These are phyloP conservation scores for Ferrisia virgata DNA, from an alignment of 2,888 invertebrate genomes.

Conservation along the genomic window DNA sequence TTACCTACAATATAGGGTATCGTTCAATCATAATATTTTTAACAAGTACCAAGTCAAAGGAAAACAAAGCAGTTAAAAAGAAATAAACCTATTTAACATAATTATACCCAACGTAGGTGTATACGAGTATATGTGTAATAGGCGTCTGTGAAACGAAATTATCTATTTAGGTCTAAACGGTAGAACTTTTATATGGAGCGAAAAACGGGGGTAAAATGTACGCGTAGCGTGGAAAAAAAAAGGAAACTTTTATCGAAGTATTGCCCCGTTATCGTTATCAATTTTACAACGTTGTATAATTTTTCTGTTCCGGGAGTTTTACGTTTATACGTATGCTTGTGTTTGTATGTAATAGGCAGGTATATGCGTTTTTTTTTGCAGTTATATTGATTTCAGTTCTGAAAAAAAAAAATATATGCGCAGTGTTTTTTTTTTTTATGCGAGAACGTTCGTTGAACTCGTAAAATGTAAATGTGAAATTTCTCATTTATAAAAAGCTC, in stretches of 20 bases:
- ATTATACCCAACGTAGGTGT: no score
- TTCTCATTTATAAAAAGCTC: not conserved
- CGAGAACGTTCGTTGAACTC: not conserved
- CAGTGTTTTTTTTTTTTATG: not conserved
- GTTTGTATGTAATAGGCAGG: not conserved
- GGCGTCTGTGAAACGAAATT: not conserved
- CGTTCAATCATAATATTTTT: not conserved
- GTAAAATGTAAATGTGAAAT: not conserved
- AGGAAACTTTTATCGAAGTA: not conserved
- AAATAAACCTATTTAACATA: conserved; percentile 26
- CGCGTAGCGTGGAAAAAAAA: not conserved
- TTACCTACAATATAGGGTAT: not conserved
- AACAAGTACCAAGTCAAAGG: not conserved
- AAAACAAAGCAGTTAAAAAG: conserved; percentile 33
- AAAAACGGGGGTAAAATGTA: not conserved
- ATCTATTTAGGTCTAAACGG: conserved; percentile 33
- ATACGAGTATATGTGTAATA: not conserved
- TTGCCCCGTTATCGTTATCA: not conserved
- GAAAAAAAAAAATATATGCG: not conserved
- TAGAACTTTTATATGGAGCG: not conserved
- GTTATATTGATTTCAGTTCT: not conserved
- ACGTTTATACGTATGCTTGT: not conserved
- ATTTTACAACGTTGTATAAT: not conserved
- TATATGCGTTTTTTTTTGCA: not conserved
- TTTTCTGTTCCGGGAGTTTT: not conserved